These are phyloP conservation scores for Manis javanica DNA, from an alignment of 2,797 vertebrate species.

Conservation along the genomic window DNA sequence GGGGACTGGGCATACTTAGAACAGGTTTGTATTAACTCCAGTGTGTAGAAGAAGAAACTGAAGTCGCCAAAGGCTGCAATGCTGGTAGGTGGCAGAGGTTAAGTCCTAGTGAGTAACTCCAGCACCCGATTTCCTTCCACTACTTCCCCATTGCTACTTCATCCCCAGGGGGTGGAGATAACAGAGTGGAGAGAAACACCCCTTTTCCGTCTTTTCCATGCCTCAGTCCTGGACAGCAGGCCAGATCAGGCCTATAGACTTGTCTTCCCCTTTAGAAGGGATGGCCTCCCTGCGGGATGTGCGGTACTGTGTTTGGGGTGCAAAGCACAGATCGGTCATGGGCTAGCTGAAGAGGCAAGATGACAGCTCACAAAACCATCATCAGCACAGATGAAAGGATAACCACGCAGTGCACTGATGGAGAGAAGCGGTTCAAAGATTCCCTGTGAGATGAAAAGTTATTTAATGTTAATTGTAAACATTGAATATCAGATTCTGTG, in stretches of 20 bases:
- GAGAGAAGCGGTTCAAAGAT: neutral
- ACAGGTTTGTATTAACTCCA: neutral
- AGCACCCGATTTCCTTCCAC: neutral
- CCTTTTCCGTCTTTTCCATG: neutral
- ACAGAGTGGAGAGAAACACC: neutral
- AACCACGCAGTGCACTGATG: neutral
- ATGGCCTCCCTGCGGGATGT: neutral
- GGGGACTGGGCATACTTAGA: neutral
- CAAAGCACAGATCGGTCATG: neutral
- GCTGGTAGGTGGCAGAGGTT: neutral
- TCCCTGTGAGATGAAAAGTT: neutral
- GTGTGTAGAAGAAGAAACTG: conserved; percentile 39
- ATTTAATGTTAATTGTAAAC: neutral
- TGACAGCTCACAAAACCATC: neutral
- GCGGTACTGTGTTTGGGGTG: neutral
- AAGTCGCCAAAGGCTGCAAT: neutral
- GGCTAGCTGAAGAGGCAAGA: neutral
- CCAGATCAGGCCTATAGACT: neutral
- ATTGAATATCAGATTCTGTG: neutral
- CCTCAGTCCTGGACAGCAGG: neutral
- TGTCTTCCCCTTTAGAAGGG: neutral
- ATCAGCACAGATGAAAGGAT: neutral
- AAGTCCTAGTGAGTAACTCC: neutral
- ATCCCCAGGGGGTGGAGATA: neutral
- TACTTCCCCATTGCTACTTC: neutral